phyloP scores from a whole-genome alignment of 2,113 vertebrate genomes.

The Psittacara wagleri region DNA sequence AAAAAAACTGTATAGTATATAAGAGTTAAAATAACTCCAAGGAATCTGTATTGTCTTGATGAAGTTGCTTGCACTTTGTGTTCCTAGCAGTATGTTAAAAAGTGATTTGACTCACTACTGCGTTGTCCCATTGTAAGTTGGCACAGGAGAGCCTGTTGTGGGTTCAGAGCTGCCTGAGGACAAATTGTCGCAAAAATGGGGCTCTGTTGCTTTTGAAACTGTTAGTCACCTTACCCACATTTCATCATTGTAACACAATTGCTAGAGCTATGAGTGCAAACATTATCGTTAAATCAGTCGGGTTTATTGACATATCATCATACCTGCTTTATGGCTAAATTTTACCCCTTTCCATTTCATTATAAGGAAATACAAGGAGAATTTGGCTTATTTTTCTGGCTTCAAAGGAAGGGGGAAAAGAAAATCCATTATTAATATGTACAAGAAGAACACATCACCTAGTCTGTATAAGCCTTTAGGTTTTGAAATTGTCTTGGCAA shows the following conservation, averaged over 20 bases:
- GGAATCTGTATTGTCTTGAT: background rate
- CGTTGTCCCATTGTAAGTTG: background rate
- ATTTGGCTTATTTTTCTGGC: background rate
- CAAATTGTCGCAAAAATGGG: background rate
- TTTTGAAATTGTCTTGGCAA: background rate
- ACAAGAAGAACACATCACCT: background rate
- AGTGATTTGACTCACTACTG: background rate
- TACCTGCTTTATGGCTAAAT: background rate
- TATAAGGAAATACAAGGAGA: background rate
- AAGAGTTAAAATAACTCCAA: background rate
- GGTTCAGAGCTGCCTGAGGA: background rate
- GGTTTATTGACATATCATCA: background rate
- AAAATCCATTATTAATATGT: background rate
- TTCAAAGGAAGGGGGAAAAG: background rate
- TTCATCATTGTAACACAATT: background rate
- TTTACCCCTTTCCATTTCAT: background rate
- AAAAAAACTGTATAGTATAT: background rate
- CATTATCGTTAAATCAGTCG: background rate
- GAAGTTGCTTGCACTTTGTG: background rate
- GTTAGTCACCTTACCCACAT: background rate
- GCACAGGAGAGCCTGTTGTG: background rate
- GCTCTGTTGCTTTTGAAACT: background rate
- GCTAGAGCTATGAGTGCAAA: background rate
- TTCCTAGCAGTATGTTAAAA: background rate
- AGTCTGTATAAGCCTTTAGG: background rate